phyloP scores from a whole-genome alignment of 2,113 vertebrate genomes.

The Carollia perspicillata region DNA sequence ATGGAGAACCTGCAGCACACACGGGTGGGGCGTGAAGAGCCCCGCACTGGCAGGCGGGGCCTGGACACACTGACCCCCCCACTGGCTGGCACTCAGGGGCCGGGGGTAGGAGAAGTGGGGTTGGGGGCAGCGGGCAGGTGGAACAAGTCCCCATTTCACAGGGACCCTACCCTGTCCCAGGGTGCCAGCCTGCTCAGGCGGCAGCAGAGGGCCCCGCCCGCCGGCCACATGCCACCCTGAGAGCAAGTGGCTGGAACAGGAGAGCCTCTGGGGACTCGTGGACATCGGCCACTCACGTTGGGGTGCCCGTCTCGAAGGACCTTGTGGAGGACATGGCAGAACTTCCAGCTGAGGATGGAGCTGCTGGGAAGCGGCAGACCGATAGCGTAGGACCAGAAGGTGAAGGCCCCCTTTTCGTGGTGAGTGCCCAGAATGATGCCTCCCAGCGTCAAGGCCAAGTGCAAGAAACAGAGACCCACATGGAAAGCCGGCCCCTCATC shows the following conservation, averaged over 20 bases:
- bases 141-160: too few species aligned
- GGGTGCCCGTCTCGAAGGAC: conserved; percentile 94
- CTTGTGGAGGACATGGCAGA: conserved; percentile 97
- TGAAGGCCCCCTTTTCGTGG: conserved; percentile 96
- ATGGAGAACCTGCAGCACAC: conserved; percentile 87
- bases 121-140: fast-evolving
- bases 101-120: fast-evolving
- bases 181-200: not conserved
- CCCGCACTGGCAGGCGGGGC: fast-evolving
- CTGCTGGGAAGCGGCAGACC: conserved; percentile 93
- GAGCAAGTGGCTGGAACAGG: not conserved
- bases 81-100: fast-evolving
- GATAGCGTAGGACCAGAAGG: conserved; percentile 97
- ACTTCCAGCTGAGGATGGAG: conserved; percentile 98
- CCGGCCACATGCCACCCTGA: not conserved
- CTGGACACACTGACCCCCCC: fast-evolving
- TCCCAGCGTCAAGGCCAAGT: conserved; percentile 83
- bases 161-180: fast-evolving
- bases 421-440: conserved; percentile 97
- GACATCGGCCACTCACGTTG: conserved; percentile 86
- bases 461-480: not conserved
- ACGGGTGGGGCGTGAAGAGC: fast-evolving
- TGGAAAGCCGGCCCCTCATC: not conserved
- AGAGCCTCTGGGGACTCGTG: fast-evolving
- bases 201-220: not conserved